Evolutionary conservation across 2,888 invertebrate species (phyloP).

Genomic region (Epistrophe eligans): DNA sequence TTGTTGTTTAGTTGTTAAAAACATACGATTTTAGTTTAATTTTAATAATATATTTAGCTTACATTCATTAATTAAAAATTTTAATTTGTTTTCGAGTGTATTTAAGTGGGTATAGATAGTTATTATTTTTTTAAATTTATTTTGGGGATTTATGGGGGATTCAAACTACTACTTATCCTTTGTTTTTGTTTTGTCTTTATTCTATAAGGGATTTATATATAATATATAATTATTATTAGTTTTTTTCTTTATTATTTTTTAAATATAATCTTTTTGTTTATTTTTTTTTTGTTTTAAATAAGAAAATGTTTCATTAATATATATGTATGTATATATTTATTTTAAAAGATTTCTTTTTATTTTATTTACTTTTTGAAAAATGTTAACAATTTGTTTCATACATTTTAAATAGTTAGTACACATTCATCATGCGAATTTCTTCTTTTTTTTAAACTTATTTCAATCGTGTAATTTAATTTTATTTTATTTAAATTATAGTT

Average conservation of each 20-base stretch:
- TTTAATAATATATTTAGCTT: slow-evolving; percentile 69
- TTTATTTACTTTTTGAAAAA: slow-evolving; percentile 61
- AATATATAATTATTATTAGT: slow-evolving; percentile 44
- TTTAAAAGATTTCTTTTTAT: slow-evolving; percentile 47
- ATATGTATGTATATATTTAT: slow-evolving; percentile 64
- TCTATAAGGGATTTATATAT: slow-evolving; percentile 63
- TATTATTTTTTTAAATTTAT: slow-evolving; percentile 53
- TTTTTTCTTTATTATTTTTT: slow-evolving; percentile 16
- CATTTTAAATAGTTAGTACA: slow-evolving; percentile 75
- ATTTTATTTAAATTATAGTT: slow-evolving; percentile 44
- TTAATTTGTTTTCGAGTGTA: slow-evolving; percentile 49
- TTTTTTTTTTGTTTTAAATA: slow-evolving; percentile 60
- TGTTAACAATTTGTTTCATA: slow-evolving; percentile 76
- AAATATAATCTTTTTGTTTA: slow-evolving; percentile 57
- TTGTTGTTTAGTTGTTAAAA: slow-evolving; percentile 55
- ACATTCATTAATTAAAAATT: slow-evolving; percentile 65
- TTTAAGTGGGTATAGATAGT: slow-evolving; percentile 52
- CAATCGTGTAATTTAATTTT: slow-evolving; percentile 17
- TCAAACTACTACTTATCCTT: slow-evolving; percentile 67
- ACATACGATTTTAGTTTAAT: slow-evolving; percentile 61
- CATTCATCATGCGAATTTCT: slow-evolving; percentile 70
- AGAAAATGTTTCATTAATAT: slow-evolving; percentile 65
- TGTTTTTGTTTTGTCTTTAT: slow-evolving; percentile 28
- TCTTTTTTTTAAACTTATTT: slow-evolving; percentile 35
- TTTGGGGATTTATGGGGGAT: slow-evolving; percentile 44